These are phyloP conservation scores for Ericerus pela DNA, from an alignment of 1,140 invertebrate genomes.

Conservation along the genomic window DNA sequence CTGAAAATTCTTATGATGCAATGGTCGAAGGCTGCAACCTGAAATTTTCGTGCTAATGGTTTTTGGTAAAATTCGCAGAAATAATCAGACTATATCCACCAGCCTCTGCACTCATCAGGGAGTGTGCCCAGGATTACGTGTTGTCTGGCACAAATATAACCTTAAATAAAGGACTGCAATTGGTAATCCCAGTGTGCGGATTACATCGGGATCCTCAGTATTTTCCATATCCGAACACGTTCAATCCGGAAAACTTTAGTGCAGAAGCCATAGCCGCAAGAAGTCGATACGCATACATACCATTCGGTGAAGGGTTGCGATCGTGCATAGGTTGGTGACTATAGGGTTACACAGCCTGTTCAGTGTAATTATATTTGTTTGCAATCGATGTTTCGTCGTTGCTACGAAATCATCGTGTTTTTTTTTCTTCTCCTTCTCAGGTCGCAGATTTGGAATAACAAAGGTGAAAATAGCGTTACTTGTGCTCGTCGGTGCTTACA, in stretches of 20 bases:
- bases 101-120: slow-evolving; percentile 31
- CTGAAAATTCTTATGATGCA: no score
- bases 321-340: slow-evolving; percentile 37
- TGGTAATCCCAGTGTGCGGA: slow-evolving; percentile 34
- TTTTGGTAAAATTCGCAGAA: slow-evolving; percentile 31
- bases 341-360: background rate
- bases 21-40: no score
- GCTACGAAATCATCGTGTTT: background rate
- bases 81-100: slow-evolving; percentile 36
- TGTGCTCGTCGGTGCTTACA: slow-evolving; percentile 33
- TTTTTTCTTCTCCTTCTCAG: slow-evolving; percentile 19
- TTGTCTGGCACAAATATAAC: slow-evolving; percentile 33
- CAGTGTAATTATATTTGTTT: background rate
- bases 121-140: slow-evolving; percentile 32
- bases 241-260: slow-evolving; percentile 47
- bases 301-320: slow-evolving; percentile 43
- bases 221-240: slow-evolving; percentile 44
- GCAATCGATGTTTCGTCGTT: background rate
- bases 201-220: slow-evolving; percentile 38
- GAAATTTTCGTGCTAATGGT: no score
- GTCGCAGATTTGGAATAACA: slow-evolving; percentile 35
- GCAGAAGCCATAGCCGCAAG: slow-evolving; percentile 8
- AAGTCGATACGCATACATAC: slow-evolving; percentile 33
- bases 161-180: slow-evolving; percentile 33
- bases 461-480: slow-evolving; percentile 38